Conservation (phyloP, 2,888 invertebrate species). For the Tetheella fluctuosa region DNA sequence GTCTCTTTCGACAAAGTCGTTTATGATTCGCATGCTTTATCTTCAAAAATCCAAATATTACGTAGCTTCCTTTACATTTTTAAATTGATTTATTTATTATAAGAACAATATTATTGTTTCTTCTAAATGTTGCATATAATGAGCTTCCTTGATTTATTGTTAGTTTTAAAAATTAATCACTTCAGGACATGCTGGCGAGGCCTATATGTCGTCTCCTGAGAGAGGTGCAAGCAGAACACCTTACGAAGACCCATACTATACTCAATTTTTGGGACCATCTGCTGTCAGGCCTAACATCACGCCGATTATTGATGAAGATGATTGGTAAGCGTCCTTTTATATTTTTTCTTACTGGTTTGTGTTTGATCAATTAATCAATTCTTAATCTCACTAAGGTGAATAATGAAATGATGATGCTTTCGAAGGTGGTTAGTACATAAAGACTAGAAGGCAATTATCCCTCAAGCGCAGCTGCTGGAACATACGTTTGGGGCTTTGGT, state of each 20-base stretch:
- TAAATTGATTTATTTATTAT: not conserved
- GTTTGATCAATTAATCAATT: too few relatives aligned
- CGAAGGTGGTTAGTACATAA: too few relatives aligned
- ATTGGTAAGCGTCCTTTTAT: slow-evolving; percentile 84
- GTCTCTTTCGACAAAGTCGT: not conserved
- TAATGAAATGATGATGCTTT: too few relatives aligned
- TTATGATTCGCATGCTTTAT: slow-evolving; percentile 1
- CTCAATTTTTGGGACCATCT: slow-evolving; percentile 89
- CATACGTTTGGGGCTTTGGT: too few relatives aligned
- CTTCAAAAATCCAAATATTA: not conserved
- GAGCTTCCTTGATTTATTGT: not conserved
- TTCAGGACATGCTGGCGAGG: slow-evolving; percentile 74
- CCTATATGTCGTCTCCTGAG: slow-evolving; percentile 95
- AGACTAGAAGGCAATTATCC: too few relatives aligned
- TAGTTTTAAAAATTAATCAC: not conserved
- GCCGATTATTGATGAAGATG: slow-evolving; percentile 96
- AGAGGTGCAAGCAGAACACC: slow-evolving; percentile 88
- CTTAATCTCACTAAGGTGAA: too few relatives aligned
- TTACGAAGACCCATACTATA: slow-evolving; percentile 95
- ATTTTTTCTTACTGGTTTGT: not conserved
- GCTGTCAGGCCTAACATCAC: slow-evolving; percentile 89
- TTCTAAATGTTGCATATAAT: too few relatives aligned
- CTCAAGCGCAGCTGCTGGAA: too few relatives aligned
- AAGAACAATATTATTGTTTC: too few relatives aligned
- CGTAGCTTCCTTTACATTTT: not conserved